Conservation (phyloP, 1,140 invertebrate species). For the Trichomalopsis sarcophagae region DNA sequence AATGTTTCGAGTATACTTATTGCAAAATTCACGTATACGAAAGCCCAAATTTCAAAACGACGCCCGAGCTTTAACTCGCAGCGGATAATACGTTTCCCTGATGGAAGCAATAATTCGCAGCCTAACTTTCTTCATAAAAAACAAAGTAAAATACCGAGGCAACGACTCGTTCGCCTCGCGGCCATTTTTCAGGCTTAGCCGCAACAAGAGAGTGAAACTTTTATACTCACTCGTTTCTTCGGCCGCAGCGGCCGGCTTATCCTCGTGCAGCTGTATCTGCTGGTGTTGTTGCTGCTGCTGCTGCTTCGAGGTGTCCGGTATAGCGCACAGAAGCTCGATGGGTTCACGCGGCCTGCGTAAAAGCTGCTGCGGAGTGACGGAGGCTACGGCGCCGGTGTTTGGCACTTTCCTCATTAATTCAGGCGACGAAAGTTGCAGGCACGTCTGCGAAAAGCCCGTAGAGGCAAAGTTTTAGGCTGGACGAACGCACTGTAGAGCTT, state of each 20-base stretch:
- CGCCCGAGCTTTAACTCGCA: too few relatives aligned
- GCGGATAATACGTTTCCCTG: too few relatives aligned
- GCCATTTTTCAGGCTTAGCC: not conserved
- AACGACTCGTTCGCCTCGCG: not conserved
- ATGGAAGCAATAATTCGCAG: too few relatives aligned
- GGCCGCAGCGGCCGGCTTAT: not conserved
- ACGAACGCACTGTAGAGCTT: too few relatives aligned
- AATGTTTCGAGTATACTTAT: too few relatives aligned
- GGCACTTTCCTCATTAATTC: conserved; percentile 72
- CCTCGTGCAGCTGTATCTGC: conserved; percentile 7
- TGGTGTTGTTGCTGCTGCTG: not conserved
- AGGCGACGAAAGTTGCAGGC: conserved; percentile 70
- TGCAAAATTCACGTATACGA: too few relatives aligned
- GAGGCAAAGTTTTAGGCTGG: conserved; percentile 8
- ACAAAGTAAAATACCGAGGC: not conserved
- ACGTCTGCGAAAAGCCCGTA: conserved; percentile 63
- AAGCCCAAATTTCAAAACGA: too few relatives aligned
- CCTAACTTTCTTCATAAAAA: too few relatives aligned
- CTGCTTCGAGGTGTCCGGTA: not conserved
- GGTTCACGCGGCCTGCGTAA: conserved; percentile 22
- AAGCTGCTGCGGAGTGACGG: conserved; percentile 45
- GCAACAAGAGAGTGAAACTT: conserved; percentile 2
- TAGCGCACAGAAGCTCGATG: not conserved
- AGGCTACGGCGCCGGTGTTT: conserved; percentile 60
- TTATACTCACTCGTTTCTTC: conserved; percentile 6